Conservation (phyloP, 23 tunicate species). For the Ciona savignyi region DNA sequence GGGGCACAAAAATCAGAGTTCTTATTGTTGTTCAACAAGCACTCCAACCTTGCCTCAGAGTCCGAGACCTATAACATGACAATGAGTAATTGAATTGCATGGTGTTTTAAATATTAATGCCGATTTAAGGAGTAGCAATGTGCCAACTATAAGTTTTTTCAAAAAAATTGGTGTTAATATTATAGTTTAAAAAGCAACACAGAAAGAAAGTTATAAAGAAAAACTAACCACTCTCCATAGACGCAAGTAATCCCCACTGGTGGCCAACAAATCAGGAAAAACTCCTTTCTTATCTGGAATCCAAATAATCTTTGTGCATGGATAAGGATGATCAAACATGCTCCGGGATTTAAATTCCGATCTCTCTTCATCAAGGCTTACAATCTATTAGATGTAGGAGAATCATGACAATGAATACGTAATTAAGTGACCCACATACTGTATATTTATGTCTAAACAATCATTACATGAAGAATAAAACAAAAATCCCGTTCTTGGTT, state of each 20-base stretch:
- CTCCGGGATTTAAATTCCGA: slow-evolving; percentile 69
- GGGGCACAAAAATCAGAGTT: slow-evolving; percentile 98
- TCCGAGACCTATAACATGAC: slow-evolving; percentile 27
- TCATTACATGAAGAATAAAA: neutral
- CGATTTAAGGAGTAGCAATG: no score
- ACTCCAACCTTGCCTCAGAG: slow-evolving; percentile 68
- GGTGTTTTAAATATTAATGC: no score
- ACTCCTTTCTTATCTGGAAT: slow-evolving; percentile 77
- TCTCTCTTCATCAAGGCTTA: slow-evolving; percentile 84
- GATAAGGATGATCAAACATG: slow-evolving; percentile 96
- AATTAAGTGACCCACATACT: no score
- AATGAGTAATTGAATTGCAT: neutral
- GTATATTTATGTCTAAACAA: neutral
- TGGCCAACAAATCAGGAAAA: slow-evolving; percentile 93
- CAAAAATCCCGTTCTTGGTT: no score
- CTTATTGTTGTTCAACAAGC: slow-evolving; percentile 92
- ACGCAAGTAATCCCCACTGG: slow-evolving; percentile 96
- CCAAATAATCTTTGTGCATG: slow-evolving; percentile 98
- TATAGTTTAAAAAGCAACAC: no score
- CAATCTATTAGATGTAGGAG: slow-evolving; percentile 23
- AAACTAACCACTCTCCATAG: slow-evolving; percentile 90
- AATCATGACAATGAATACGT: neutral
- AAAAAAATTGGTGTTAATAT: no score
- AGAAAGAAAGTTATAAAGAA: no score
- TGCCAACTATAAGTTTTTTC: no score